Base-by-base conservation (phyloP, 2,113 vertebrate species). In the Excalfactoria chinensis region DNA sequence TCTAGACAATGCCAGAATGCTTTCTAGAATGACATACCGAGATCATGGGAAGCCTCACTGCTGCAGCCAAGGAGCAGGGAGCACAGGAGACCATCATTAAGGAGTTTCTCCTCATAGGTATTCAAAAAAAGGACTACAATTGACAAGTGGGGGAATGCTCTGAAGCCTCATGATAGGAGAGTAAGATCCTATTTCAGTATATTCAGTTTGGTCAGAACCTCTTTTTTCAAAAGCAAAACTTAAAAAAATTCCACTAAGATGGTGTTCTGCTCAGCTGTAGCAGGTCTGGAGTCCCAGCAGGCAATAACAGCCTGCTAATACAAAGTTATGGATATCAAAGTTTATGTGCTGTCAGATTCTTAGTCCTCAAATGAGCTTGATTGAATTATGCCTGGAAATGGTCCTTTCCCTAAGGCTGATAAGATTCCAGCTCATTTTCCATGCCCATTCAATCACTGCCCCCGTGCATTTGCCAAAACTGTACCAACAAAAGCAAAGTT, bases 341-440 rank as follows among this genome's bases (percentile, higher is more conserved):
- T 63, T 51, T 74, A 15, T 13, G 35, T 34, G 66, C 74, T 84
- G 40, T 93, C 72, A 75, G 83, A 90, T 66, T 88, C 80, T 90
- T 74, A 88, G 80, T 43, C 72, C 73, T 90, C 81, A 64, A 92
- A 86, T 35, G 69, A 84, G 11, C 22, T 72, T 96, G 83, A 93
- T 62, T 92, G 30, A 93, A 90, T 92, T 86, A 92, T 18, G 21
- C 20, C 3, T 88, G 78, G 46, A 89, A 89, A 87, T 37, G n/a
- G 26, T 26, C 13, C 23, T n/a, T 93, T 88, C 35, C 40, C 69
- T 58, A 68, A 58, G 53, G 66, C 73, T 80, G 30, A 71, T 74
- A 64, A 80, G 30, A 88, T 11, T 18, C 48, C 34, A 74, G 64
- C 40, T 90, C 13, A 25, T 78, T 90, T 90, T 72, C 81, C n/a